A percentile compares a stretch with the other conserved stretches of the same genome.
Conservation (phyloP, 2,797 vertebrate species). For the Prionace glauca region DNA sequence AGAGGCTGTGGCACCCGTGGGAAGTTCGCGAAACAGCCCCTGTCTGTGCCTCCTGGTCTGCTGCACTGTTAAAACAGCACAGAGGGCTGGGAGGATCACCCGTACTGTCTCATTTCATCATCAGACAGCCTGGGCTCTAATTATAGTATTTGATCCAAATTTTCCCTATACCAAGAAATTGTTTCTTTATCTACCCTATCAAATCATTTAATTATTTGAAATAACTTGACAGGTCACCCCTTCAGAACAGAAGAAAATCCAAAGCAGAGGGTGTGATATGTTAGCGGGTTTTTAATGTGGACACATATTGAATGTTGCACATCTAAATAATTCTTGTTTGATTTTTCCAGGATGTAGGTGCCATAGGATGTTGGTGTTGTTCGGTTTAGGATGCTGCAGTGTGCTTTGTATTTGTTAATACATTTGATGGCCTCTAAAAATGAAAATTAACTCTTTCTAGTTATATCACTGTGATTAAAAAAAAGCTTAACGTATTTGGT, state of each 20-base stretch:
- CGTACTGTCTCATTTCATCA: neutral
- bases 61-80: too few relatives aligned
- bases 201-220: neutral
- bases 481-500: neutral
- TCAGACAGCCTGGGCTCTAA: neutral
- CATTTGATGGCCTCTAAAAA: neutral
- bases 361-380: neutral
- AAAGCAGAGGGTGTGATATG: neutral
- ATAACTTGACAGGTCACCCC: neutral
- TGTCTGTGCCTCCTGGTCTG: too few relatives aligned
- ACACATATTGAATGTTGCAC: neutral
- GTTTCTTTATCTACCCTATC: neutral
- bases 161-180: neutral
- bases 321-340: neutral
- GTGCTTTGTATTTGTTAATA: neutral
- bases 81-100: too few relatives aligned
- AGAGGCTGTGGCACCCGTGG: too few relatives aligned
- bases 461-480: neutral
- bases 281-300: neutral
- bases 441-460: neutral
- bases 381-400: neutral
- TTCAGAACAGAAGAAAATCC: neutral
- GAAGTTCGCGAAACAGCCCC: too few relatives aligned
- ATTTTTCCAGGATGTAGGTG: neutral
- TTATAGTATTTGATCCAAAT: neutral